Base-by-base conservation (phyloP, 1,140 invertebrate species). In the Arctopsyche grandis region DNA sequence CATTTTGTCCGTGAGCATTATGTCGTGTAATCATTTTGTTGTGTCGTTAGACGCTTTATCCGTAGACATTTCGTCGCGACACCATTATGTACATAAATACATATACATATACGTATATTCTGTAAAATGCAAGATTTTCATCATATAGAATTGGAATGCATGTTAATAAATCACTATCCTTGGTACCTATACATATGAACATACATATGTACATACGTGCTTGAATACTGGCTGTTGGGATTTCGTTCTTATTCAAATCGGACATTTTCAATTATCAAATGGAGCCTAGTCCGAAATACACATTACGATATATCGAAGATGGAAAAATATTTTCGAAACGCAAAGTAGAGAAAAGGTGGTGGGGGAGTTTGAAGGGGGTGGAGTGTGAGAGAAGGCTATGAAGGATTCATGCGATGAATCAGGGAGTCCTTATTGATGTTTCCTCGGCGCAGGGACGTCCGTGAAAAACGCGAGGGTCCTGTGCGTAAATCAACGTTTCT, bases 391-490 rank as follows among this genome's bases (percentile, higher is more conserved):
- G 29, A 38, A 38, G 29, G 9, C n/a, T 66, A 66, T 66, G 63
- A 66, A 66, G 24, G 22, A 66, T 66, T 66, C 63, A 22, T 26
- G 14, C 63, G 19, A 66, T 66, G 63, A 66, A 66, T 66, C 19
- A 66, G 63, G 19, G 63, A 66, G 9, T 66, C 24, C 22, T 66
- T 66, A 66, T 66, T 66, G 63, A 66, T 66, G 63, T 66, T 26
- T 66, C 21, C 63, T 14, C 16, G 48, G 48, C 48, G 48, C 48
- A 52, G 48, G 48, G 48, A 16, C 24, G 63, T 66, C 14, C 63
- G 63, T 26, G 63, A 66, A 66, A 66, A 66, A 66, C 63, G 63
- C 24, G 9, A 22, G 12, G 10, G 24, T 26, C 10, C 24, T 22
- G 14, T n/a, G 24, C 63, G 63, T 66, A 66, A 66, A 66, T 66